Base-by-base conservation (phyloP, 2,888 invertebrate species). In the Acronicta leporina region DNA sequence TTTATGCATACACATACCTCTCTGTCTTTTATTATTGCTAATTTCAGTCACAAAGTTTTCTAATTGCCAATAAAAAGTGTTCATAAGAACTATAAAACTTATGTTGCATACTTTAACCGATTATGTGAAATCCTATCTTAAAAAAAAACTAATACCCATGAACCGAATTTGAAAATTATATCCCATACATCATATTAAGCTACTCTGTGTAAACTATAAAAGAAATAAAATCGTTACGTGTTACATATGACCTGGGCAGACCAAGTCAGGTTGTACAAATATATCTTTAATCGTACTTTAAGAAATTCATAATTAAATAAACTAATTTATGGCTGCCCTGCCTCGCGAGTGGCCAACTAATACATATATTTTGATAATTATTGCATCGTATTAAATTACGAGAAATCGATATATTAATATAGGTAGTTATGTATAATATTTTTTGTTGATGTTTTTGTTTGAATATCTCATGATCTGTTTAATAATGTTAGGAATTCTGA, bases 281-380 rank as follows among this genome's bases (percentile, higher is more conserved):
- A 91, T 92, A 92, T 92, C 89, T 92, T 87, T 84, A 60, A 86
- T 90, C 83, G 87, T 90, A 91, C 88, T 90, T 88, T 87, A 87
- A 89, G 88, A 91, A 91, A 93, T 93, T 92, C 87, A 91, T 92
- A 93, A 94, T 94, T 93, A 94, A 93, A 90, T 92, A 84, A 82
- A 84, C 87, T 90, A 92, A 94, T 94, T 93, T 93, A 94, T 92
- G 81, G 75, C 73, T 73, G 81, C 79, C 79, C 80, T 75, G 75
- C 79, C 77, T 62, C 63, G 35, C 56, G 70, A 57, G 64, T 75
- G 74, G 54, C 64, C 71, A 74, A 77, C 74, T 88, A 85, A 88
- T 87, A 88, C 88, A 88, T 89, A 89, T 89, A 85, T 88, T 87
- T 86, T 79, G 82, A 87, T 89, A 85, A 87, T 87, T 87, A 88